Evolutionary conservation across 2,113 vertebrate species (phyloP).

Genomic region (Hyperopisus bebe): DNA sequence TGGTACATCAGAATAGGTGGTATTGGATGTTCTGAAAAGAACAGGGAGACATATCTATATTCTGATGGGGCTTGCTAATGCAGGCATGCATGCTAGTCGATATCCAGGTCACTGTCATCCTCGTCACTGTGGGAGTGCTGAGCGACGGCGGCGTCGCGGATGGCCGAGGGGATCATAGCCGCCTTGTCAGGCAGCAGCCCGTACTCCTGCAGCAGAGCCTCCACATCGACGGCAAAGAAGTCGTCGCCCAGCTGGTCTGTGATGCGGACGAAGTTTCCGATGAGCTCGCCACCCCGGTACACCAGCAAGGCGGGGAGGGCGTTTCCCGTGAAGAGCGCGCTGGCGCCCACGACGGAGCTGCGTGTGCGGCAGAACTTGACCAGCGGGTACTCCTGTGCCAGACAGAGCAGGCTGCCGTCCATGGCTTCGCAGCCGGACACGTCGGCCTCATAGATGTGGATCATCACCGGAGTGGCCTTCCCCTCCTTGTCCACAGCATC

Average conservation of each 20-base stretch:
- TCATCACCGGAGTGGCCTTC: constrained; percentile 77
- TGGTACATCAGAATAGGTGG: not conserved
- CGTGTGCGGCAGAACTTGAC: constrained; percentile 89
- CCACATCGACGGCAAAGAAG: constrained; percentile 93
- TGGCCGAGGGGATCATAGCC: constrained; percentile 55
- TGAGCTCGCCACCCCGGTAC: constrained; percentile 86
- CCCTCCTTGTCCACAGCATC: constrained; percentile 85
- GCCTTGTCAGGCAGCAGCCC: constrained; percentile 88
- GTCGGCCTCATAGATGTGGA: constrained; percentile 88
- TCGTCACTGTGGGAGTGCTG: constrained; percentile 67
- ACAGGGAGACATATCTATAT: not conserved
- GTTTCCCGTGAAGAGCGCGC: constrained; percentile 75
- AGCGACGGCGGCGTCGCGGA: constrained; percentile 64
- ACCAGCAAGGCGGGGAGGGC: constrained; percentile 88
- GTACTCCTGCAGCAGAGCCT: constrained; percentile 88
- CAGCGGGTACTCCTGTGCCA: constrained; percentile 82
- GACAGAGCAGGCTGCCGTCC: constrained; percentile 83
- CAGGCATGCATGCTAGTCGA: constrained; percentile 62
- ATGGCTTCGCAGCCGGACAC: constrained; percentile 82
- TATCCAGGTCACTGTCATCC: constrained; percentile 93
- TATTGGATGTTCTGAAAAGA: constrained; percentile 5
- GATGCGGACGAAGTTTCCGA: constrained; percentile 93
- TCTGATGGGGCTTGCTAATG: not conserved
- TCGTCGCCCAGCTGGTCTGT: constrained; percentile 95
- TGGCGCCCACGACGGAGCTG: constrained; percentile 83